Conservation (phyloP, 2,888 invertebrate genomes). For the Drosophila macrospina region DNA sequence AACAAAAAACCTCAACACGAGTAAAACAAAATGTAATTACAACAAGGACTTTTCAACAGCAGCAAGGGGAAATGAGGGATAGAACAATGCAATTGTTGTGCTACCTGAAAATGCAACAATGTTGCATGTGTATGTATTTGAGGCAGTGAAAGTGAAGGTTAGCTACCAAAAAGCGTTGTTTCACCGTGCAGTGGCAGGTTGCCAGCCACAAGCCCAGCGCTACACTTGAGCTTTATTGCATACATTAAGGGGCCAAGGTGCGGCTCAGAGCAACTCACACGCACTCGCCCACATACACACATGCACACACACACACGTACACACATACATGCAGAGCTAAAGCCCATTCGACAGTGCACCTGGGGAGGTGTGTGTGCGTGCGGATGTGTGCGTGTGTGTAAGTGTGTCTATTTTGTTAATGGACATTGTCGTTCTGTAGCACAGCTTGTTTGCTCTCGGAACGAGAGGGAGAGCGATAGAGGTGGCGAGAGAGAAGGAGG, state of each 20-base stretch:
- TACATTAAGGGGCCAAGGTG: conserved; percentile 79
- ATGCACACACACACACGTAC: conserved; percentile 20
- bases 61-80: conserved; percentile 24
- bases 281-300: conserved; percentile 20
- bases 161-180: conserved; percentile 52
- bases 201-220: conserved; percentile 56
- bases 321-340: conserved; percentile 15
- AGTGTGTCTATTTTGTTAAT: conserved; percentile 69
- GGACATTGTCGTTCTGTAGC: conserved; percentile 67
- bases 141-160: conserved; percentile 77
- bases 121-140: conserved; percentile 36
- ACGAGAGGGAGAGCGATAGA: not conserved
- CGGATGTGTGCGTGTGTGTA: conserved; percentile 15
- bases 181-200: conserved; percentile 17
- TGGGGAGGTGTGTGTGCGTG: conserved; percentile 30
- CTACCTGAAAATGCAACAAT: conserved; percentile 69
- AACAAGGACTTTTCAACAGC: conserved; percentile 71
- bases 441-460: conserved; percentile 24
- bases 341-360: conserved; percentile 42
- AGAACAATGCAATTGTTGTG: conserved; percentile 58
- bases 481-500: not conserved
- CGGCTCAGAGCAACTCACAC: conserved; percentile 65
- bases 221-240: conserved; percentile 79
- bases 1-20: conserved; percentile 73
- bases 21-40: conserved; percentile 79